Evolutionary conservation across 2,888 invertebrate genomes (phyloP), one percentile per base, ranked within the genome.

Genomic region (Acrobasis consociella): DNA sequence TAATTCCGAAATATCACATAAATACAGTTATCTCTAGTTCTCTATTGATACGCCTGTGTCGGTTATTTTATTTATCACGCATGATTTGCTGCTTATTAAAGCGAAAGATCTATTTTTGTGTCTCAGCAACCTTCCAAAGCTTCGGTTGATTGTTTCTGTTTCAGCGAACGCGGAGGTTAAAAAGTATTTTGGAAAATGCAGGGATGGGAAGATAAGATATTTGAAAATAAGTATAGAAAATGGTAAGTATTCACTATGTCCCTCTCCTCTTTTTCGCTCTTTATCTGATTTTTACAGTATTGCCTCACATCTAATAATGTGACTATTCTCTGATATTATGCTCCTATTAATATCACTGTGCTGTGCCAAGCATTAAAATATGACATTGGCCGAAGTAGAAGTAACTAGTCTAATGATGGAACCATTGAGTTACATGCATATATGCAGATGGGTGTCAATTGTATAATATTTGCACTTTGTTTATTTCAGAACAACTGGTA

Each of bases 191-290:
- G 95, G 96, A 22, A 97, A 96, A 89, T 96, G 96, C 76, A 94
- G 96, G 77, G 95, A 96, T 79, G 97, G 97, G 37, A 96, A 96
- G 87, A 93, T 96, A 64, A 93, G 98, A 67, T 93, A 96, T 16
- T 89, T 97, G 68, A 97, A 97, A 94, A 94, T 98, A 67, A 95
- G 95, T 51, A 98, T 98, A 77, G 96, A 96, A 85, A 96, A 97
- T 91, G 98, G 97, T 97, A 93, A 22, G 89, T 5, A 5, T n/a
- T 5, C 11, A 53, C 1, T 37, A 13, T n/a, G 22, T 37, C 11
- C 37, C 13, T 17, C 10, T 17, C 10, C 1, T 10, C 5, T 13
- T 1, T 8, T 53, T 22, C 3, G 37, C n/a, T 37, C 11, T 31
- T n/a, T 31, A 11, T 53, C 8, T 8, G 8, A 22, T 2, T n/a